A percentile compares a stretch with the other conserved stretches of the same genome.
Evolutionary conservation across 1,140 invertebrate species (phyloP).

Genomic region (Callitettix versicolor): DNA sequence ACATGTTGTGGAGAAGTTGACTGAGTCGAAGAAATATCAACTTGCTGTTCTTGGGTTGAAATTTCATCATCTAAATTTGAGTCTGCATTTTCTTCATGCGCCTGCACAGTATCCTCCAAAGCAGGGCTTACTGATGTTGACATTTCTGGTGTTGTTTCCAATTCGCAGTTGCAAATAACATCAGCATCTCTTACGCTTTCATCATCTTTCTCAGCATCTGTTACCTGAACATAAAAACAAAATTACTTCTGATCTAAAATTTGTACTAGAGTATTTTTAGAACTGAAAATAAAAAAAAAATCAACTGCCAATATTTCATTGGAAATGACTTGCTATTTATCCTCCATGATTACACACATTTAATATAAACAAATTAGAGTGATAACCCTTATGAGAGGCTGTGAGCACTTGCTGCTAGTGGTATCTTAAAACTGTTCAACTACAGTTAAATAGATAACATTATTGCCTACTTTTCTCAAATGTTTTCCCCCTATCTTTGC

Average conservation of each 20-base stretch:
- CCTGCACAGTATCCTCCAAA: slow-evolving; percentile 23
- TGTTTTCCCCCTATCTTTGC: too few species aligned
- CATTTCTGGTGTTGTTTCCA: neutral
- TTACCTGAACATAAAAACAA: slow-evolving; percentile 18
- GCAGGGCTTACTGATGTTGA: slow-evolving; percentile 25
- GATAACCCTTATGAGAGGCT: too few species aligned
- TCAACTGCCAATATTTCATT: too few species aligned
- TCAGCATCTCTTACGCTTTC: slow-evolving; percentile 22
- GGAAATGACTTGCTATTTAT: too few species aligned
- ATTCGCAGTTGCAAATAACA: slow-evolving; percentile 11
- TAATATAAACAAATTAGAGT: too few species aligned
- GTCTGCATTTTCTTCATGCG: slow-evolving; percentile 12
- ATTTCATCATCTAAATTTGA: neutral
- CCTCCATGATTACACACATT: too few species aligned
- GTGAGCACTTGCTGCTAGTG: too few species aligned
- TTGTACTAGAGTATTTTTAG: too few species aligned
- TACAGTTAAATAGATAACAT: too few species aligned
- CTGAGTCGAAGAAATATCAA: neutral
- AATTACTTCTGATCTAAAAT: neutral
- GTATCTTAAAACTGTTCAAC: too few species aligned
- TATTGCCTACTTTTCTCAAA: too few species aligned
- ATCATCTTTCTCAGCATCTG: slow-evolving; percentile 27
- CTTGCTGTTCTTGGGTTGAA: neutral
- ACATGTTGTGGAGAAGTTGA: neutral
- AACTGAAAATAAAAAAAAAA: too few species aligned